These are phyloP conservation scores for Carollia perspicillata DNA, from an alignment of 2,113 vertebrate species.

Conservation along the genomic window DNA sequence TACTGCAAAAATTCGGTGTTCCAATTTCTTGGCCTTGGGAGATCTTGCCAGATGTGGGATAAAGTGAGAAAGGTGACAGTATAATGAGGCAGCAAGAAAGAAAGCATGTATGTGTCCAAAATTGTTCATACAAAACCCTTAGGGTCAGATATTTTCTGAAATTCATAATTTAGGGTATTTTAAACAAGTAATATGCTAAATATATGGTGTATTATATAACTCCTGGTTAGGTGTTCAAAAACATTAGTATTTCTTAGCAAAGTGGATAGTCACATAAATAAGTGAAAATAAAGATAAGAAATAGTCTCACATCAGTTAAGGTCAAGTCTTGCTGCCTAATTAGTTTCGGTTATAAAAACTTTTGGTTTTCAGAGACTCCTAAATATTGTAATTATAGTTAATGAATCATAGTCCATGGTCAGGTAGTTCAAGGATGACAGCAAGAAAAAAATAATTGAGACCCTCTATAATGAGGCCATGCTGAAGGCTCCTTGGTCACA, in stretches of 20 bases:
- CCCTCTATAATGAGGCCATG: background rate
- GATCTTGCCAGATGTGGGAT: background rate
- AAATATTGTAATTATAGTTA: background rate
- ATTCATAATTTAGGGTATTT: background rate
- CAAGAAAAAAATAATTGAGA: background rate
- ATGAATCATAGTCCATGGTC: background rate
- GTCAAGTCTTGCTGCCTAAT: constrained; percentile 5
- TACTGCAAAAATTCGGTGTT: background rate
- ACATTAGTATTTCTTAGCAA: background rate
- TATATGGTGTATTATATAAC: background rate
- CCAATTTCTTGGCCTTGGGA: background rate
- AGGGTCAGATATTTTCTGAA: background rate
- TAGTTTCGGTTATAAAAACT: background rate
- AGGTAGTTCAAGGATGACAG: background rate
- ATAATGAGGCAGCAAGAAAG: background rate
- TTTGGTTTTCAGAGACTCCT: background rate
- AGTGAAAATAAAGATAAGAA: background rate
- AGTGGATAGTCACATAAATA: background rate
- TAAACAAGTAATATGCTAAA: background rate
- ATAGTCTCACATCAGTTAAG: background rate
- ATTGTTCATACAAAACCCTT: background rate
- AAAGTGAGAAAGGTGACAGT: background rate
- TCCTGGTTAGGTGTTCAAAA: background rate
- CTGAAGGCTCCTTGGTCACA: background rate
- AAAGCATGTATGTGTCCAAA: background rate